These are phyloP conservation scores for Muntiacus muntjak DNA, from an alignment of 2,113 vertebrate genomes.

Conservation along the genomic window DNA sequence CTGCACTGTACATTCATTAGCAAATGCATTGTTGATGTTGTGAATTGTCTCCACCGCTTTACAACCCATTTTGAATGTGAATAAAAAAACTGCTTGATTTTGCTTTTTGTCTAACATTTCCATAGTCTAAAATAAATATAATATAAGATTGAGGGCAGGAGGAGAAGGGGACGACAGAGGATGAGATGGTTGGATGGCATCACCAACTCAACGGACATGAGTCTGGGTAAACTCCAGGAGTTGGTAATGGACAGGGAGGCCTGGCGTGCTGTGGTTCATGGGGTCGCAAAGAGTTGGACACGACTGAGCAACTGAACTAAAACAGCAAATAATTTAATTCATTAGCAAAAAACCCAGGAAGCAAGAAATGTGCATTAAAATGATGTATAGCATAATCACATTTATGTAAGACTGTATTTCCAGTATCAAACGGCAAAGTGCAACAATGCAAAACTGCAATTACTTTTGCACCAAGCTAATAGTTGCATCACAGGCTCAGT, in stretches of 20 bases:
- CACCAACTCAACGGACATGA: too few species aligned
- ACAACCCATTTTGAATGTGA: neutral
- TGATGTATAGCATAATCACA: neutral
- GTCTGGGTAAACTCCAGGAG: too few species aligned
- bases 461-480: neutral
- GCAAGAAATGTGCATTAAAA: neutral
- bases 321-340: neutral
- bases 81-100: neutral
- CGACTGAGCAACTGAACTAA: too few species aligned
- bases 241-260: too few species aligned
- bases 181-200: too few species aligned
- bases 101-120: neutral
- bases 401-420: neutral
- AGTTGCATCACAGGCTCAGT: neutral
- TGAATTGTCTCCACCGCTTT: neutral
- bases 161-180: too few species aligned
- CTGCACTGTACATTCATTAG: fast-evolving
- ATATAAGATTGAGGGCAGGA: too few species aligned
- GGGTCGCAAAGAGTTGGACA: too few species aligned
- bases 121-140: neutral
- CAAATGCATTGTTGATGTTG: neutral
- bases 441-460: neutral
- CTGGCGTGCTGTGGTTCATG: too few species aligned
- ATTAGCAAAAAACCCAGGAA: neutral
- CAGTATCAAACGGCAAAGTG: neutral